Evolutionary conservation across 2,888 invertebrate species (phyloP).

Genomic region (Cataglyphis rosenhaueri): DNA sequence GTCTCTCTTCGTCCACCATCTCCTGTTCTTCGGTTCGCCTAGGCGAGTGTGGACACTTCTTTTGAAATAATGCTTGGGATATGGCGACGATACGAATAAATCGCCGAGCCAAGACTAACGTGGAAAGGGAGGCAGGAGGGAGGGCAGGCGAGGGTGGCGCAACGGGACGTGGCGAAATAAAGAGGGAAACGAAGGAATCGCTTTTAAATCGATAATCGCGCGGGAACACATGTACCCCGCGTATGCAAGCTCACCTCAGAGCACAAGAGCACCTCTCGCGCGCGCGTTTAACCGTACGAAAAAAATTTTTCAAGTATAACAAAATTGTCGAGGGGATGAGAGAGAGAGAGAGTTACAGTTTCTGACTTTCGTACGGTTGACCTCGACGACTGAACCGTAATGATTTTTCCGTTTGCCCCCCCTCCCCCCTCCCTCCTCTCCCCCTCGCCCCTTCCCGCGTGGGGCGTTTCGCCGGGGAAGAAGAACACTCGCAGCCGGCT

Average conservation of each 20-base stretch:
- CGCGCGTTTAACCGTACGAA: background rate
- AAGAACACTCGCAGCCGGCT: constrained; percentile 74
- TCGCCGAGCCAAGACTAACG: constrained; percentile 62
- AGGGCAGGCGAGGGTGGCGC: constrained; percentile 2
- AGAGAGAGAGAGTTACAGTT: constrained; percentile 4
- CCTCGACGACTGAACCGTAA: constrained; percentile 54
- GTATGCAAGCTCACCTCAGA: background rate
- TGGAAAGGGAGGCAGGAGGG: constrained; percentile 39
- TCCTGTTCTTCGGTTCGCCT: constrained; percentile 49
- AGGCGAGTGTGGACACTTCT: constrained; percentile 70
- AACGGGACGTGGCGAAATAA: constrained; percentile 47
- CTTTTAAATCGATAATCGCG: constrained; percentile 54
- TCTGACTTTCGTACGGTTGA: constrained; percentile 46
- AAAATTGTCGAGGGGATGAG: background rate
- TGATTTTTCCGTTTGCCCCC: constrained; percentile 58
- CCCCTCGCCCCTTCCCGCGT: constrained; percentile 11
- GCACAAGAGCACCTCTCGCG: background rate
- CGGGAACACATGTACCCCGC: constrained; percentile 17
- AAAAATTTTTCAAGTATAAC: background rate
- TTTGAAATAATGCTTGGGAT: constrained; percentile 77
- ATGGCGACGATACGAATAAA: constrained; percentile 73
- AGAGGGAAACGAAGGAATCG: constrained; percentile 47
- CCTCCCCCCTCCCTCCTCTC: too few relatives aligned
- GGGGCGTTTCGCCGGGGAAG: constrained; percentile 53
- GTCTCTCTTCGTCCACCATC: constrained; percentile 18